Conservation (phyloP, 2,888 invertebrate species). For the Chironomus riparius region DNA sequence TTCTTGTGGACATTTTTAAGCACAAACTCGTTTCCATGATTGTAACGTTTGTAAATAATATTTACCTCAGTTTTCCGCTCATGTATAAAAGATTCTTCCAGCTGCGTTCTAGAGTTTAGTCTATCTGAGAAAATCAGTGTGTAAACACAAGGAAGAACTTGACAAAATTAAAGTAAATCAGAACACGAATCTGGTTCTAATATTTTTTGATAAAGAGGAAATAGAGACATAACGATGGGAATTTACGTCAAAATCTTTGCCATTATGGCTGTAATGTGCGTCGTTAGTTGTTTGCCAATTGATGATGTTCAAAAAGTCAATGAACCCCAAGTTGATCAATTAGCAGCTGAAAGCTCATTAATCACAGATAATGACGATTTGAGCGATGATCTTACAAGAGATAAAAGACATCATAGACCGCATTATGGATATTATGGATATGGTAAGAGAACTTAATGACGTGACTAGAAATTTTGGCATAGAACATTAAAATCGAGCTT, state of each 20-base stretch:
- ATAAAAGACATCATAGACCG: not conserved
- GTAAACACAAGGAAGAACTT: too few relatives aligned
- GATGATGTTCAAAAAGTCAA: not conserved
- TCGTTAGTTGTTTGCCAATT: not conserved
- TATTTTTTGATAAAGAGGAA: not conserved
- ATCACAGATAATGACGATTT: not conserved
- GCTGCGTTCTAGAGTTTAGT: too few relatives aligned
- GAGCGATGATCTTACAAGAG: not conserved
- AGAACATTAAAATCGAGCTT: not conserved
- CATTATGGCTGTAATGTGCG: not conserved
- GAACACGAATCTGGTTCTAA: too few relatives aligned
- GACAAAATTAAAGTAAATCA: too few relatives aligned
- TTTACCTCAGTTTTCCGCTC: too few relatives aligned
- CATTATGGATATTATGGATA: not conserved
- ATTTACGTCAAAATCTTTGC: not conserved
- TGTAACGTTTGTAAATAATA: too few relatives aligned
- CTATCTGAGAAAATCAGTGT: too few relatives aligned
- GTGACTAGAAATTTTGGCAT: not conserved
- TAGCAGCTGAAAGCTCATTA: not conserved
- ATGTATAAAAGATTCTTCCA: too few relatives aligned
- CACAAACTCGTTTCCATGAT: too few relatives aligned
- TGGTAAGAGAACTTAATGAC: not conserved
- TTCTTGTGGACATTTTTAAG: too few relatives aligned
- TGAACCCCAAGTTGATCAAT: not conserved
- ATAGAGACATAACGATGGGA: not conserved